Conservation (phyloP, 53 echinoderm and acorn worm species). For the Henricia sp. region DNA sequence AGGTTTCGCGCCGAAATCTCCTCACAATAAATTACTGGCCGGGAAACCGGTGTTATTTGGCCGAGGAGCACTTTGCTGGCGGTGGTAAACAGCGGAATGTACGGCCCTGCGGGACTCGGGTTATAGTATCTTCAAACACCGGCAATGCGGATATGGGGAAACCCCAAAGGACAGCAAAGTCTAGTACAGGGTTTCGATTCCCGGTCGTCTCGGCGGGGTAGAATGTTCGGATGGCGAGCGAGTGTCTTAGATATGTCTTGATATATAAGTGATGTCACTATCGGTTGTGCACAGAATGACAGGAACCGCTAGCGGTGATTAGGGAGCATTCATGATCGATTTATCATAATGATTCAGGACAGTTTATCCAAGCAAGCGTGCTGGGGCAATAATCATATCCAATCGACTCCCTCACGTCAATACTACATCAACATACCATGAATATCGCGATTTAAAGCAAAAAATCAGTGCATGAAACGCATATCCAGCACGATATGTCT, state of each 20-base stretch:
- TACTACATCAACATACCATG: no score
- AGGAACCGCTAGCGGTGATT: no score
- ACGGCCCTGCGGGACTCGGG: slow-evolving; percentile 10
- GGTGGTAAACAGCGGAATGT: slow-evolving; percentile 29
- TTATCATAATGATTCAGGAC: no score
- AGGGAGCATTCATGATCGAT: no score
- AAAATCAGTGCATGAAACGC: no score
- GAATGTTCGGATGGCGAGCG: background rate
- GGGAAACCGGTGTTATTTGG: slow-evolving; percentile 22
- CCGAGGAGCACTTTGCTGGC: slow-evolving; percentile 12
- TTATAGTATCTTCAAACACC: slow-evolving; percentile 1
- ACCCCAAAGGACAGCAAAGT: background rate
- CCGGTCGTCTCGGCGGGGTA: background rate
- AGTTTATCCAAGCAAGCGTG: no score
- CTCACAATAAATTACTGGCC: slow-evolving; percentile 26
- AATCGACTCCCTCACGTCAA: no score
- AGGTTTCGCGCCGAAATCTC: slow-evolving; percentile 33
- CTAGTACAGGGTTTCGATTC: background rate
- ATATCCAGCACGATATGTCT: no score
- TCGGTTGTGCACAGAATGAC: no score
- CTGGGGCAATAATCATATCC: no score
- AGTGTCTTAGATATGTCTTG: background rate
- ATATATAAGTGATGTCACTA: no score
- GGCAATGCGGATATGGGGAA: background rate
- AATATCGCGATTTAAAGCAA: no score